These are phyloP conservation scores for Nomia melanderi DNA, from an alignment of 1,140 invertebrate species.

Conservation along the genomic window DNA sequence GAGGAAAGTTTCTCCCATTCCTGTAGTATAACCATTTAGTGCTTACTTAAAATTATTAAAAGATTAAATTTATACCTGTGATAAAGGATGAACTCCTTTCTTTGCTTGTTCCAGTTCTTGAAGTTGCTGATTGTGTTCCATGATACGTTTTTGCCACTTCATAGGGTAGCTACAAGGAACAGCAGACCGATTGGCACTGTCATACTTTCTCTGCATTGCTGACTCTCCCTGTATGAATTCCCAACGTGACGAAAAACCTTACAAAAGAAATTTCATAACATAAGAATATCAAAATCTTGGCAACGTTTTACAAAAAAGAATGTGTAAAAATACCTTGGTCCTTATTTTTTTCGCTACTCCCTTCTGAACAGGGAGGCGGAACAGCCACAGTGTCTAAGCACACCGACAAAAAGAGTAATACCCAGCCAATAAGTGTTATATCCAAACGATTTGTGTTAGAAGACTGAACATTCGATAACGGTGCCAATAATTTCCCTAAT, in stretches of 20 bases:
- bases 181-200: conserved; percentile 75
- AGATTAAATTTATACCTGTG: conserved; percentile 77
- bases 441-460: conserved; percentile 73
- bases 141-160: conserved; percentile 87
- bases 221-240: conserved; percentile 90
- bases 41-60: conserved; percentile 4
- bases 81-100: conserved; percentile 82
- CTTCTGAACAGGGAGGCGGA: conserved; percentile 64
- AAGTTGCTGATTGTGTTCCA: conserved; percentile 87
- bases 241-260: conserved; percentile 84
- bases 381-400: conserved; percentile 84
- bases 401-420: conserved; percentile 88
- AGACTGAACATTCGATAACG: conserved; percentile 79
- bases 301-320: not conserved
- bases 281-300: not conserved
- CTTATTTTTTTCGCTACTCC: conserved; percentile 76
- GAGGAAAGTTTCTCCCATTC: conserved; percentile 72
- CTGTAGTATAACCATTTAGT: conserved; percentile 41
- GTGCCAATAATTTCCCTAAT: conserved; percentile 81
- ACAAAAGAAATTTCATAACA: not conserved
- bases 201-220: conserved; percentile 83
- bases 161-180: conserved; percentile 83
- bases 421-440: conserved; percentile 87
- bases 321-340: conserved; percentile 73
- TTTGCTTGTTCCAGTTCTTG: conserved; percentile 86